These are phyloP conservation scores for Zapornia atra DNA, from an alignment of 2,113 vertebrate species.

Conservation along the genomic window DNA sequence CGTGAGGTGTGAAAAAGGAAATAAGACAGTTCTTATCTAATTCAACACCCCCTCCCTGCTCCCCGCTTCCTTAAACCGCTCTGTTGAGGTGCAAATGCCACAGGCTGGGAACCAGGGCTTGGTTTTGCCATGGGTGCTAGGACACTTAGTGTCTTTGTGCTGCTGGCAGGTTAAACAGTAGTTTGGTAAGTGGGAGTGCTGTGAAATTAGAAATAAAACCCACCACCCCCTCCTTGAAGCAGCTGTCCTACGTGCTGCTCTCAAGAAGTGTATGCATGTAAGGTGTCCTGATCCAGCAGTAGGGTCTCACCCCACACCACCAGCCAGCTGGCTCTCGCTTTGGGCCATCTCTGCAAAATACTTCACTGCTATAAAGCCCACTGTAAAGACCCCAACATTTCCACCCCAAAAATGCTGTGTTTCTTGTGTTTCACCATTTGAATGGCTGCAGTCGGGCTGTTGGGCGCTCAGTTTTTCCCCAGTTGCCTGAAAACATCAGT, in stretches of 20 bases:
- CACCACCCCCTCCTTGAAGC: fast-evolving
- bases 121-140: not conserved
- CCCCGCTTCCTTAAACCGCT: not conserved
- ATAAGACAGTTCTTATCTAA: not conserved
- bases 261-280: not conserved
- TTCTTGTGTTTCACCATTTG: not conserved
- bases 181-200: not conserved
- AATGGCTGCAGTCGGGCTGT: not conserved
- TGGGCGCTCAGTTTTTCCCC: not conserved
- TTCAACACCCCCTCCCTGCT: not conserved
- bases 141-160: not conserved
- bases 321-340: not conserved
- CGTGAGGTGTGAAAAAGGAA: not conserved
- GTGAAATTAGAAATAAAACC: not conserved
- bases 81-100: not conserved
- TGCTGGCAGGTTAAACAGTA: not conserved
- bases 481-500: not conserved
- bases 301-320: not conserved
- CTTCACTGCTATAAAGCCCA: not conserved
- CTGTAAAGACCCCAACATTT: not conserved
- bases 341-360: not conserved
- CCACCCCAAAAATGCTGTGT: not conserved
- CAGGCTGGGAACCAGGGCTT: not conserved
- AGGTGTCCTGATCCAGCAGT: not conserved
- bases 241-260: not conserved